These are phyloP conservation scores for Varanus komodoensis DNA, from an alignment of 2,113 vertebrate species.

Conservation along the genomic window DNA sequence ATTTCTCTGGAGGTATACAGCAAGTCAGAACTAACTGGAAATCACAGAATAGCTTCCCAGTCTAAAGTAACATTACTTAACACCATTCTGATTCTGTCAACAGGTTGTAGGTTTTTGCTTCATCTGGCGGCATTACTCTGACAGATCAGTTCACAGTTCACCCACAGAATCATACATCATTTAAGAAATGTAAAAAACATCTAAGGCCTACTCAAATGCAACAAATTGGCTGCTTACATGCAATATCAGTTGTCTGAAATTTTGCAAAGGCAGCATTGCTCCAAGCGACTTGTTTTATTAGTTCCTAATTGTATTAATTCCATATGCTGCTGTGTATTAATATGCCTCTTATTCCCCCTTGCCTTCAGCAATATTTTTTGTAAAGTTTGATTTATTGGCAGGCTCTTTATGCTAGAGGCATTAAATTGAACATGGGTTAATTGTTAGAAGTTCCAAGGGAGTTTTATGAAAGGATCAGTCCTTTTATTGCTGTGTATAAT, in stretches of 20 bases:
- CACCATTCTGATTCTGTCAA: background rate
- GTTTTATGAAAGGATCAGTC: constrained; percentile 35
- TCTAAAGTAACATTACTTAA: background rate
- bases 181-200: background rate
- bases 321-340: constrained; percentile 42
- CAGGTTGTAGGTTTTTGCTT: background rate
- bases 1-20: background rate
- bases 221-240: constrained; percentile 8
- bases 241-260: constrained; percentile 21
- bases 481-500: constrained; percentile 38
- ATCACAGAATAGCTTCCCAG: background rate
- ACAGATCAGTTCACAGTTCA: background rate
- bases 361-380: constrained; percentile 1
- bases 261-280: constrained; percentile 33
- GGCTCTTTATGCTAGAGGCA: constrained; percentile 26
- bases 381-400: constrained; percentile 33
- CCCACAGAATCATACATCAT: background rate
- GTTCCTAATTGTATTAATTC: constrained; percentile 37
- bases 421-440: constrained; percentile 40
- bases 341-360: constrained; percentile 19
- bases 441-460: constrained; percentile 32
- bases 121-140: background rate
- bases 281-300: constrained; percentile 26
- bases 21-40: background rate
- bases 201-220: background rate